Conservation (phyloP, 1,140 invertebrate species). For the Euwallacea fornicatus region DNA sequence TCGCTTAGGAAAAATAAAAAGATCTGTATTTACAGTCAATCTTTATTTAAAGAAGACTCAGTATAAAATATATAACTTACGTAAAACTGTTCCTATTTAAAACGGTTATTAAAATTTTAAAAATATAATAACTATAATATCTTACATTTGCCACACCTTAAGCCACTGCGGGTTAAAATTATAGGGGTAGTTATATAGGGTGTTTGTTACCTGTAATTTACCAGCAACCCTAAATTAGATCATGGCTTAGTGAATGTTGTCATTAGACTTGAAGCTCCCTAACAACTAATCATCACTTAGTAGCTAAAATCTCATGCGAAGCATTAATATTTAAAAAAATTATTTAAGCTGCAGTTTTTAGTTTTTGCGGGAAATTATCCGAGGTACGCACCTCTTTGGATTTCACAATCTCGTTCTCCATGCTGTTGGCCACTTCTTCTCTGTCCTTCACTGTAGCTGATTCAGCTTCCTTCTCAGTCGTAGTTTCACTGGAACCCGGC, state of each 20-base stretch:
- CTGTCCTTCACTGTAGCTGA: slow-evolving; percentile 34
- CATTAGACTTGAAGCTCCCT: too few relatives aligned
- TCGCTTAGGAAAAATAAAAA: too few relatives aligned
- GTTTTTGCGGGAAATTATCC: slow-evolving; percentile 44
- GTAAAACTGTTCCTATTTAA: slow-evolving; percentile 5
- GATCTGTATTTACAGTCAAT: too few relatives aligned
- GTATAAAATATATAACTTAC: background rate
- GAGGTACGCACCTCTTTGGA: slow-evolving; percentile 49
- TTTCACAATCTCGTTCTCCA: slow-evolving; percentile 48
- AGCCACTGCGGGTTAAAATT: too few relatives aligned
- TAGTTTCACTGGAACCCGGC: slow-evolving; percentile 53
- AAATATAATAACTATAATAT: slow-evolving; percentile 6
- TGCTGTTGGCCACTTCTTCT: slow-evolving; percentile 45
- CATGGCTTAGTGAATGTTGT: too few relatives aligned
- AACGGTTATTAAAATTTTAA: slow-evolving; percentile 8
- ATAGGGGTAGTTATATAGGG: too few relatives aligned
- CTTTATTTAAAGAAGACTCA: too few relatives aligned
- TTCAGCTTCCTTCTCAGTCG: slow-evolving; percentile 43
- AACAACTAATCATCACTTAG: too few relatives aligned
- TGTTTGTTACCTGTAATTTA: too few relatives aligned
- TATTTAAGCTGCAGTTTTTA: slow-evolving; percentile 27
- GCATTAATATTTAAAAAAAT: background rate
- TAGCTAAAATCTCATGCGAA: background rate
- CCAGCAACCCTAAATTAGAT: too few relatives aligned
- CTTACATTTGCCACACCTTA: background rate